These are phyloP conservation scores for Ylistrum balloti DNA, from an alignment of 1,140 invertebrate species.

Conservation along the genomic window DNA sequence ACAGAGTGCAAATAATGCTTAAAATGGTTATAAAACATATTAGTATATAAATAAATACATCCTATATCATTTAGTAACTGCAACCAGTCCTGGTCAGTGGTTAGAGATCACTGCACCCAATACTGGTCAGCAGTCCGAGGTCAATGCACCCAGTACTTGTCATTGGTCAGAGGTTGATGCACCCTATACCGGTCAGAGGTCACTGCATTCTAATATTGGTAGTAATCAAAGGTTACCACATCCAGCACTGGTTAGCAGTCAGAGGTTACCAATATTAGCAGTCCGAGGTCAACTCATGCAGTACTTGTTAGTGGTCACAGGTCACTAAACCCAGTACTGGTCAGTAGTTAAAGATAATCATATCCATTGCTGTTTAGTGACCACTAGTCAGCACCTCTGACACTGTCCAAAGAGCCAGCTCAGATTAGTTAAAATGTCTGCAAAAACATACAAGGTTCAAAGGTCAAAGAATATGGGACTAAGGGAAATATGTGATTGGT, in stretches of 20 bases:
- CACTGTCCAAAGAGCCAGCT: background rate
- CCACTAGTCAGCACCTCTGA: background rate
- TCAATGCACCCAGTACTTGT: background rate
- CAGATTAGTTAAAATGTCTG: background rate
- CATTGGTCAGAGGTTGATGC: background rate
- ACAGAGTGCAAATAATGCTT: no score
- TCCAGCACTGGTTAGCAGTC: background rate
- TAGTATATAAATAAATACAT: no score
- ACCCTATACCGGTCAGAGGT: background rate
- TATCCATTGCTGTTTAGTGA: background rate
- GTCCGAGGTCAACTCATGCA: background rate
- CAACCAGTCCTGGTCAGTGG: background rate
- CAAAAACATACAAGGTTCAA: constrained; percentile 5
- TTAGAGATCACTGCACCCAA: background rate
- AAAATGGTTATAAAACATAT: no score
- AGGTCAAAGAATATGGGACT: background rate
- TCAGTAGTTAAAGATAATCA: background rate
- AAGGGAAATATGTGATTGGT: background rate
- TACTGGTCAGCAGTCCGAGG: background rate
- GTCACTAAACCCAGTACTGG: background rate
- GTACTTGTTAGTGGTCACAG: background rate
- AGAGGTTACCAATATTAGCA: background rate
- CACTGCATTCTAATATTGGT: background rate
- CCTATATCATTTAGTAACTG: background rate
- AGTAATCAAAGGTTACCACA: background rate